Evolutionary conservation across 2,888 invertebrate genomes (phyloP).

Genomic region (Sarcophaga rosellei): DNA sequence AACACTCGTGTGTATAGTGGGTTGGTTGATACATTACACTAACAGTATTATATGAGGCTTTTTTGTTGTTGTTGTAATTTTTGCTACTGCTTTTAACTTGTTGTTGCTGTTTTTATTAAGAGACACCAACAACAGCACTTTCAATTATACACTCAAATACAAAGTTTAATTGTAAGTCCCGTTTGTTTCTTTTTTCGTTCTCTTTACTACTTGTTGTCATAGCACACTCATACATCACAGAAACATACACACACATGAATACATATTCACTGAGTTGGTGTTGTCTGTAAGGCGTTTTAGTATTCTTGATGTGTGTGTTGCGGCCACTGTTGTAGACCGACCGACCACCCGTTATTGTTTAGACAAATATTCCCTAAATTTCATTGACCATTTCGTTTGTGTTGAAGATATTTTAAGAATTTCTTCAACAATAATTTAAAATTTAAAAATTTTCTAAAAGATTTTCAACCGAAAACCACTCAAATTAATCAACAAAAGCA

Average conservation of each 20-base stretch:
- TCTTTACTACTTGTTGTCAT: too few species aligned
- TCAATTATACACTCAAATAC: not conserved
- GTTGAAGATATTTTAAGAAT: constrained; percentile 36
- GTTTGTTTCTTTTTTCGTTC: not conserved
- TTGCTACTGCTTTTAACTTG: not conserved
- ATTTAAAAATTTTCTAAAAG: constrained; percentile 15
- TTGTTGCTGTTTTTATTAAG: not conserved
- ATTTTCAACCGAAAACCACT: constrained; percentile 42
- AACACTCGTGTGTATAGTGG: not conserved
- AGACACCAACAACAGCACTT: not conserved
- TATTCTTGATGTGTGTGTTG: not conserved
- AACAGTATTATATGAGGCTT: not conserved
- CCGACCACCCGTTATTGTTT: constrained; percentile 61
- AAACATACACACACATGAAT: too few species aligned
- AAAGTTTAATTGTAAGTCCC: not conserved
- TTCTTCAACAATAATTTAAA: constrained; percentile 52
- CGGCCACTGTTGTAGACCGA: not conserved
- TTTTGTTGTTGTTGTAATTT: not conserved
- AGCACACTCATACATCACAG: too few species aligned
- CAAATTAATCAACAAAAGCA: constrained; percentile 42
- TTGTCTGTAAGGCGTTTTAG: too few species aligned
- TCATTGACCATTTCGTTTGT: constrained; percentile 24
- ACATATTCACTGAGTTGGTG: too few species aligned
- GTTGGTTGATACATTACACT: not conserved
- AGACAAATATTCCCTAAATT: constrained; percentile 35